Base-by-base conservation (phyloP, 2,888 invertebrate species). In the Lathronympha strigana region DNA sequence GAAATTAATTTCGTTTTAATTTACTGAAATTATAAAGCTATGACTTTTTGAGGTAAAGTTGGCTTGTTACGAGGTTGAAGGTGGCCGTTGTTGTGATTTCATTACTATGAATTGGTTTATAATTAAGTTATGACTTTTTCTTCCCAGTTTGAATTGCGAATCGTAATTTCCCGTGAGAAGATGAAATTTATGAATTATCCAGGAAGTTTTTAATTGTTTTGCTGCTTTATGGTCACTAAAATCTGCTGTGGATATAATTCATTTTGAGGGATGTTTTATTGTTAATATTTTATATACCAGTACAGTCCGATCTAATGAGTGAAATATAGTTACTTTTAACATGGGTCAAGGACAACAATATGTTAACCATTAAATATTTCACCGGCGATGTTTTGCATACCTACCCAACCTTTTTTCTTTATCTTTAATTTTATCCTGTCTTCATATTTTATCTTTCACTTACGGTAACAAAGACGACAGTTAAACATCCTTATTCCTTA, bases 21-120 rank as follows among this genome's bases (percentile, higher is more conserved):
- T 45, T 36, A 11, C 45, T 21, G 15, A 19, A 53, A 38, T 60
- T 17, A 43, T 31, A 53, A 45, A 47, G 38, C 21, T 28, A 60
- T 25, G 47, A 3, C 11, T 47, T 60, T 64, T 47, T 23, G 28
- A 54, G 25, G 5, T 38, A 31, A 60, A 51, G 51, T 67, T 58
- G 67, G 25, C 31, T 40, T 40, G 53, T 63, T 66, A 66, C 66
- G 68, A 70, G 67, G 66, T 67, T 68, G 63, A 25, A 58, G 55
- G 40, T 45, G 31, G 47, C 63, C 67, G 47, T 57, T 73, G 75
- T 76, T 76, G 67, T 78, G 72, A 80, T 80, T 80, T 77, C 73
- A 80, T 80, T 77, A 76, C 63, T 63, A 69, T 69, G 74, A 77
- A 80, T 76, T 79, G 73, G 73, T 74, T 79, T 73, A 69, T 77